A percentile compares a stretch with the other conserved stretches of the same genome.
These are phyloP conservation scores for Amazona vittata DNA, from an alignment of 2,113 vertebrate species.

Conservation along the genomic window DNA sequence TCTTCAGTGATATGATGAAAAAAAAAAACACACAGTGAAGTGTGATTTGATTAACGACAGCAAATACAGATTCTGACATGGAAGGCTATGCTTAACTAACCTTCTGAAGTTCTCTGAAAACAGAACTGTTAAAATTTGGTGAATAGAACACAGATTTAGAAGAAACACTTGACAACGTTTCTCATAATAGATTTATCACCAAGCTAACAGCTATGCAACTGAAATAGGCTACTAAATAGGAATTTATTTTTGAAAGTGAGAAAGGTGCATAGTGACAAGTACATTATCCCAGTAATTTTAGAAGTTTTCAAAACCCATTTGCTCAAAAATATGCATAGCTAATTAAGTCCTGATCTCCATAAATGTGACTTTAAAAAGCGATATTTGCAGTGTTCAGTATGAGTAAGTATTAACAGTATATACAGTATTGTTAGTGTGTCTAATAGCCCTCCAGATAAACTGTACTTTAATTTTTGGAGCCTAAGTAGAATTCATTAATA, in stretches of 20 bases:
- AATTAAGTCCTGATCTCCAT: neutral
- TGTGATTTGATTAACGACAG: constrained; percentile 1
- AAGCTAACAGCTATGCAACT: neutral
- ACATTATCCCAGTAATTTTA: neutral
- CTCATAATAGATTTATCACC: neutral
- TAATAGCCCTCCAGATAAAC: neutral
- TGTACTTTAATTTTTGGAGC: neutral
- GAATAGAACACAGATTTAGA: neutral
- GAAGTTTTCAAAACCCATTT: neutral
- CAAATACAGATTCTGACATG: neutral
- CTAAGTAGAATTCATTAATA: neutral
- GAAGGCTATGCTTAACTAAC: neutral
- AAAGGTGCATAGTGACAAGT: neutral
- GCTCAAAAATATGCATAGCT: neutral
- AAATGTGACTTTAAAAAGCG: neutral
- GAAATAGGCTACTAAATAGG: neutral
- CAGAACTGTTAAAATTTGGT: neutral
- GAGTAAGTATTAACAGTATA: neutral
- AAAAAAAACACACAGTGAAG: neutral
- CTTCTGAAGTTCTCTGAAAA: neutral
- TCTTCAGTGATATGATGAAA: neutral
- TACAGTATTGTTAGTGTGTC: neutral
- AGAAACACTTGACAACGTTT: neutral
- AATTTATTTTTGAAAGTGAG: neutral
- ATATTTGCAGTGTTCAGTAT: neutral